phyloP scores from a whole-genome alignment of 1,140 invertebrate species.

The Hypothenemus hampei region DNA sequence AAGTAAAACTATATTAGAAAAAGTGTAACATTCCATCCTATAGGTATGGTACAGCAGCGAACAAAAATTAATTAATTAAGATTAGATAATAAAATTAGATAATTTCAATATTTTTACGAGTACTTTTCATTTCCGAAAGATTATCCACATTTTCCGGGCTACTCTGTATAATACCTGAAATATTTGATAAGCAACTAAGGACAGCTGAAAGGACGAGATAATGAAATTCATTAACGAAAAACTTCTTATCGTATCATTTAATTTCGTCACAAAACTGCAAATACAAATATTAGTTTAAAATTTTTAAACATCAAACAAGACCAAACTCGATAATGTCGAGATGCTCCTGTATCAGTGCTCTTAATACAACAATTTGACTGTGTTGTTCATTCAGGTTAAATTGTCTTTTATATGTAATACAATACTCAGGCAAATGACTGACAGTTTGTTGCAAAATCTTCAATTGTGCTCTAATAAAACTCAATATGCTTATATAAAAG shows the following conservation, averaged over 20 bases:
- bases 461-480: constrained; percentile 6
- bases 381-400: constrained; percentile 11
- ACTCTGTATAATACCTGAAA: constrained; percentile 25
- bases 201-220: constrained; percentile 28
- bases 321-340: constrained; percentile 10
- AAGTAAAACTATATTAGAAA: no score
- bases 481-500: constrained; percentile 22
- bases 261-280: constrained; percentile 16
- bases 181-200: constrained; percentile 24
- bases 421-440: constrained; percentile 14
- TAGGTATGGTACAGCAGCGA: no score
- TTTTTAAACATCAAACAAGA: neutral
- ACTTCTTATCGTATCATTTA: constrained; percentile 18
- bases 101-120: no score
- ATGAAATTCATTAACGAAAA: constrained; percentile 25
- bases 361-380: constrained; percentile 10
- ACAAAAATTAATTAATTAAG: no score
- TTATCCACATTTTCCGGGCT: no score
- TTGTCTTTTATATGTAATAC: neutral
- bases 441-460: constrained; percentile 23
- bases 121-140: no score
- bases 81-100: no score
- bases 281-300: neutral
- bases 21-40: no score
- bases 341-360: constrained; percentile 18